phyloP scores from a whole-genome alignment of 2,113 vertebrate genomes.

The Trinectes maculatus region DNA sequence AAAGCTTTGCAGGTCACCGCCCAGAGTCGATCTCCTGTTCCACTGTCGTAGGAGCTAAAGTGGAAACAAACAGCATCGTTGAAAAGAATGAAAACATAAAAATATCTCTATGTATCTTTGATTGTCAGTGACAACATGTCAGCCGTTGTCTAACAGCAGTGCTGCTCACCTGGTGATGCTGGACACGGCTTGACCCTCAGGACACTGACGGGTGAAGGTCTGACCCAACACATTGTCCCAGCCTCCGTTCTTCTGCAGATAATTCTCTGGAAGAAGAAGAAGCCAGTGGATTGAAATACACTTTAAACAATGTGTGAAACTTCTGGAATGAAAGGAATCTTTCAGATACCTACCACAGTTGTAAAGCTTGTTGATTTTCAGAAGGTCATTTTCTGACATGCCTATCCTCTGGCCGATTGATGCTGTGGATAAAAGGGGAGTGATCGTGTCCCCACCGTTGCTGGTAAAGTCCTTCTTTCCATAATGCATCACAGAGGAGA shows the following conservation, averaged over 20 bases:
- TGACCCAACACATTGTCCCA: neutral
- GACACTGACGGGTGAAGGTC: neutral
- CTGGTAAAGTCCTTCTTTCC: neutral
- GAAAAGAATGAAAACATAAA: too few relatives aligned
- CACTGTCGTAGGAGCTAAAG: neutral
- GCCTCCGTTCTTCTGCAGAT: neutral
- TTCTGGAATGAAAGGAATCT: too few relatives aligned
- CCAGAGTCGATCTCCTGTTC: neutral
- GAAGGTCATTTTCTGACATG: slow-evolving; percentile 20
- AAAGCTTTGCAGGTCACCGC: slow-evolving; percentile 1
- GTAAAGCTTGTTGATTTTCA: slow-evolving; percentile 35
- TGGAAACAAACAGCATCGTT: neutral
- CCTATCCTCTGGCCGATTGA: slow-evolving; percentile 27
- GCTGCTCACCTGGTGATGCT: neutral
- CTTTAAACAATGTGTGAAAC: too few relatives aligned
- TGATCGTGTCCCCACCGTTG: neutral
- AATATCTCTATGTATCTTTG: too few relatives aligned
- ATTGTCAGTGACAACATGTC: too few relatives aligned
- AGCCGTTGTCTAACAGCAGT: neutral
- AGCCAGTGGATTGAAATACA: neutral
- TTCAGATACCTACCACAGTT: slow-evolving; percentile 19
- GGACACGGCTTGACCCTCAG: slow-evolving; percentile 7
- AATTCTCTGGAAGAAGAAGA: neutral
- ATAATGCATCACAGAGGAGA: slow-evolving; percentile 22
- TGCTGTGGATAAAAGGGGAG: neutral